These are phyloP conservation scores for Willisornis vidua DNA, from an alignment of 2,113 vertebrate species.

Conservation along the genomic window DNA sequence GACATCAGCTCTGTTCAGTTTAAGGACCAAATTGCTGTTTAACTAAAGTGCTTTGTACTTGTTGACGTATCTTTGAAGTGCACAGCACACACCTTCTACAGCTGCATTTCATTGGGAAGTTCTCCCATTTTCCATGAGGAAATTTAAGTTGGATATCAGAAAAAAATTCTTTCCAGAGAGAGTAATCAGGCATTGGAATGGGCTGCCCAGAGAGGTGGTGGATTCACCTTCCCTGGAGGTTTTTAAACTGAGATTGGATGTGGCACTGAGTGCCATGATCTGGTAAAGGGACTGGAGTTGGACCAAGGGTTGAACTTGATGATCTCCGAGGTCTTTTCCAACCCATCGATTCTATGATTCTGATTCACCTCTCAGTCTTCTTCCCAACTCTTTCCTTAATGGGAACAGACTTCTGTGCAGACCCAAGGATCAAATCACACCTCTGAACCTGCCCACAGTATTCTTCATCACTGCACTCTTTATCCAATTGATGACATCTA, in stretches of 20 bases:
- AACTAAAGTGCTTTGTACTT: not conserved
- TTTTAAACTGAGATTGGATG: too few species aligned
- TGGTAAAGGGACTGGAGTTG: too few species aligned
- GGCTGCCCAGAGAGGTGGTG: too few species aligned
- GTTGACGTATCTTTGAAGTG: not conserved
- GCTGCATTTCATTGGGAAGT: not conserved
- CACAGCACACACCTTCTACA: not conserved
- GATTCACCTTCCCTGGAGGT: too few species aligned
- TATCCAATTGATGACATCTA: not conserved
- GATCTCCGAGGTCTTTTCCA: too few species aligned
- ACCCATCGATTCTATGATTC: too few species aligned
- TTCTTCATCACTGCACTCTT: not conserved
- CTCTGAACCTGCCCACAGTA: not conserved
- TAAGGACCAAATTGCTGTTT: not conserved
- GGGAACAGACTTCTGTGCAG: not conserved
- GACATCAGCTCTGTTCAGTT: not conserved
- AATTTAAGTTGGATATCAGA: too few species aligned
- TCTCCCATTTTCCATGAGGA: not conserved
- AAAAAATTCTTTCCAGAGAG: too few species aligned
- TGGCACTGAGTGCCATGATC: too few species aligned
- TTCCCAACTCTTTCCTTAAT: not conserved
- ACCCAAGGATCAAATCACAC: not conserved
- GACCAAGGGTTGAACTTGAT: too few species aligned
- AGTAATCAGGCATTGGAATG: too few species aligned
- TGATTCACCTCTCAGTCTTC: not conserved